Evolutionary conservation across 1,140 invertebrate species (phyloP).

Genomic region (Nephila pilipes): DNA sequence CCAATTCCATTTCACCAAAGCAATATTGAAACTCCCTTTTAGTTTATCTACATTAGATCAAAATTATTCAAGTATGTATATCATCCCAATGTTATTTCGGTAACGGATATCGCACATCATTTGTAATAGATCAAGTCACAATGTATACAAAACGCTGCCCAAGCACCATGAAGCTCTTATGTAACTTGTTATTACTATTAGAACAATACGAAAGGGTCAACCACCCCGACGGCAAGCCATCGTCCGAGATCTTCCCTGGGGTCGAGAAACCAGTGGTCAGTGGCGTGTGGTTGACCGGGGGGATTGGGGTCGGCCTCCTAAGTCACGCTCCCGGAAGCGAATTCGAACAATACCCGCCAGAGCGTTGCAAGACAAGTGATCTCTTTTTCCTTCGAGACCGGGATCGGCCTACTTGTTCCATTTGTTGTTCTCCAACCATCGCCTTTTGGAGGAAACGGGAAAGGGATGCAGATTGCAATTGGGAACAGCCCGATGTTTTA

Average conservation of each 20-base stretch:
- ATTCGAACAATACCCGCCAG: conserved; percentile 46
- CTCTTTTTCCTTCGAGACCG: not conserved
- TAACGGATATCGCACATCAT: too few relatives aligned
- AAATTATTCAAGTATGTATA: too few relatives aligned
- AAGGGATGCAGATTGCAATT: conserved; percentile 11
- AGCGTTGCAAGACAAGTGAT: conserved; percentile 37
- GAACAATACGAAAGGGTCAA: not conserved
- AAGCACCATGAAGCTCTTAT: too few relatives aligned
- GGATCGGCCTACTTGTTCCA: conserved; percentile 25
- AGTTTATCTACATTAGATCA: too few relatives aligned
- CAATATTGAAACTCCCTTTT: too few relatives aligned
- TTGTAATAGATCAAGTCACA: too few relatives aligned
- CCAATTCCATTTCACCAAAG: too few relatives aligned
- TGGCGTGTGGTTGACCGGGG: not conserved
- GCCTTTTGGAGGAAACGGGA: conserved; percentile 32
- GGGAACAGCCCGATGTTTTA: not conserved
- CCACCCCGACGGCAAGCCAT: not conserved
- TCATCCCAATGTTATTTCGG: too few relatives aligned
- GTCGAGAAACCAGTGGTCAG: conserved; percentile 13
- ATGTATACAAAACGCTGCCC: too few relatives aligned
- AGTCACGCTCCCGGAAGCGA: conserved; percentile 49
- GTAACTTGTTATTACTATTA: too few relatives aligned
- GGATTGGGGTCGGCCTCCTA: conserved; percentile 3
- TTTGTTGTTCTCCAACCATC: conserved; percentile 18
- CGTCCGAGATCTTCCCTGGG: not conserved